Evolutionary conservation across 2,797 vertebrate species (phyloP), one percentile per base, ranked within the genome.

Genomic region (Lophotriccus pileatus): DNA sequence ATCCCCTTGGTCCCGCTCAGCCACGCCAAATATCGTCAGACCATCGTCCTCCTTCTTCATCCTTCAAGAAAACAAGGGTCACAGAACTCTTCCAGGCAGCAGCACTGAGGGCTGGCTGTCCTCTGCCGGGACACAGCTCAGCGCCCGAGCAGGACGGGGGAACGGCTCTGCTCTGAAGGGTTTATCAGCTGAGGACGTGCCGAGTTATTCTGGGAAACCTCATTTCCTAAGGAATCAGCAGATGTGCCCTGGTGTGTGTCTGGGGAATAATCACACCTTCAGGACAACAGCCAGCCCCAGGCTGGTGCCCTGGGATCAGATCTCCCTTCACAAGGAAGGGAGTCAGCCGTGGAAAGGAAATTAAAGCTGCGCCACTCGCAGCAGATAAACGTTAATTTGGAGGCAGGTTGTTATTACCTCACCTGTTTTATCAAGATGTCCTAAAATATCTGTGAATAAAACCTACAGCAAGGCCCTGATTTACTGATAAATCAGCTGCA

Each of bases 1-100:
- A 4, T 97, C 98, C n/a, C 99, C 99, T 94, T 99, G 98, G 79
- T 99, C 99, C 41, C 98, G 98, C 90, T 99, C 98, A 3, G 98
- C 97, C 94, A 99, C 98, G 0, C 98, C 99, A 3, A 94, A 87
- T 93, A 99, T 99, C 23, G 97, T 98, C 94, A 99, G 95, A 2
- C 98, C 98, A 39, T 99, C 98, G 0, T 98, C 98, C 20, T 99
- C 98, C 77, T 98, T 99, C 97, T 97, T 99, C 95, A 99, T 94
- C 97, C 98, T 99, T 96, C 53, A 94, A 80, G 87, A 47, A 50
- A 72, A 84, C 0, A 4, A 28, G 16, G n/a, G 27, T 50, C 41
- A 74, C 50, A 39, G 10, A 44, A 13, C 32, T 7, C 37, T 22
- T 32, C 62, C 60, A 30, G 14, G 64, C 28, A 68, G 37, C 14